Evolutionary conservation across 2,797 vertebrate species (phyloP), one percentile per base, ranked within the genome.

Genomic region (Morus bassanus): DNA sequence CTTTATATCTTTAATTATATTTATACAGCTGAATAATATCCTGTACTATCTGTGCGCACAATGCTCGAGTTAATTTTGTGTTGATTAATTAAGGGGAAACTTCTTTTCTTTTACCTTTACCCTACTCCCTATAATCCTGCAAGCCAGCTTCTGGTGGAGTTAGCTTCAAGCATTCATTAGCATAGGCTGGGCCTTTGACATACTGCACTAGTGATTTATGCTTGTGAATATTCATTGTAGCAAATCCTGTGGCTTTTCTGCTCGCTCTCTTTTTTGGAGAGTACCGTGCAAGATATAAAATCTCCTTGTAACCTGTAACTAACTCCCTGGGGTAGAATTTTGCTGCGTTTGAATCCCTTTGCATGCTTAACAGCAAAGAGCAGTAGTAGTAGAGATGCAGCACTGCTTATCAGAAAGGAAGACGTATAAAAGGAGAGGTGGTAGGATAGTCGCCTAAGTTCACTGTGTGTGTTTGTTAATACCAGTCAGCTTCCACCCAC

Each of bases 221-320:
- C 88, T 77, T 31, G 50, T 95, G 92, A 95, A 96, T 96, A 95
- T 95, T 93, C 86, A 94, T 95, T 84, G 70, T 74, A 86, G 91
- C 53, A 96, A 96, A 96, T 91, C 45, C 78, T 35, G 69, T 45
- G 88, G 95, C 83, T 95, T 81, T 94, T 93, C 75, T 93, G 75
- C 87, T 83, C 11, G 1, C 60, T 64, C 68, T 78, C 9, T 43
- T 82, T 91, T 95, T 84, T 77, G 24, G 48, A 81, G 43, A 81
- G 53, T 75, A 21, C 51, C 18, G 6, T 10, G 35, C 54, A 86
- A 65, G 27, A 43, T 25, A 41, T 3, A 60, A 61, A 72, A 64
- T 89, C 65, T 92, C 50, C 35, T 72, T 86, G 50, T 59, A 81
- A 11, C 25, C 23, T 51, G 13, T 53, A 87, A 23, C 59, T 51